A percentile compares a stretch with the other conserved stretches of the same genome.
These are phyloP conservation scores for Coreius guichenoti DNA, from an alignment of 2,797 vertebrate species.

Conservation along the genomic window DNA sequence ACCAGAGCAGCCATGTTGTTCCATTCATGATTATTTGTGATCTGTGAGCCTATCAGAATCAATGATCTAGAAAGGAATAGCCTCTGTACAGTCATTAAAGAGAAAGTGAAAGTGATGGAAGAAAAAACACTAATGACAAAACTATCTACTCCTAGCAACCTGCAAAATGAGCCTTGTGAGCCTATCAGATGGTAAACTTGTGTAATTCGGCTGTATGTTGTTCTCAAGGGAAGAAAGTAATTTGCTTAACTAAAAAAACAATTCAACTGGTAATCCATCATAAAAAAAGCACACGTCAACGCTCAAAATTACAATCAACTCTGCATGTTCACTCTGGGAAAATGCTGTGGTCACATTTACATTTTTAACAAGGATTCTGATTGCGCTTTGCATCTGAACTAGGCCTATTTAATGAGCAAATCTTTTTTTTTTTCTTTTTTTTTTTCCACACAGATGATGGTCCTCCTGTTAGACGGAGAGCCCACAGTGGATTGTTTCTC, in stretches of 20 bases:
- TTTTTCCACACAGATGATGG: constrained; percentile 1
- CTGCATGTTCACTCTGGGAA: not conserved
- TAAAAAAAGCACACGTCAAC: not conserved
- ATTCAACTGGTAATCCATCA: constrained; percentile 1
- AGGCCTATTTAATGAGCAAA: constrained; percentile 25
- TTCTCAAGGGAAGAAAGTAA: not conserved
- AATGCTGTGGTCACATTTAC: constrained; percentile 37
- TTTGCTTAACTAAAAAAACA: constrained; percentile 22
- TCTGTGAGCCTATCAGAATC: constrained; percentile 61
- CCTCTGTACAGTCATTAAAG: constrained; percentile 71
- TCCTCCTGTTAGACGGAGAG: not conserved
- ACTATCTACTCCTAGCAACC: constrained; percentile 25
- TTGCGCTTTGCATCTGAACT: constrained; percentile 8
- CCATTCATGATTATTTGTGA: constrained; percentile 48
- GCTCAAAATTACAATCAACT: constrained; percentile 35
- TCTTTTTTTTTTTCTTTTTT: not conserved
- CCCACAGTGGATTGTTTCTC: not conserved
- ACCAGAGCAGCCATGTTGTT: constrained; percentile 29
- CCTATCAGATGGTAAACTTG: constrained; percentile 20
- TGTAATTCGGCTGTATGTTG: not conserved
- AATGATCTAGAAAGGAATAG: constrained; percentile 68
- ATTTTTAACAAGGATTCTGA: constrained; percentile 36
- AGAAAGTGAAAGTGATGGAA: constrained; percentile 65
- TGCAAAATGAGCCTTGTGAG: constrained; percentile 12
- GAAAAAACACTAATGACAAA: constrained; percentile 55